Percentiles rank a stretch among this genome's conserved stretches.
Conservation (phyloP, 2,113 vertebrate species). For the Tringa solitaria region DNA sequence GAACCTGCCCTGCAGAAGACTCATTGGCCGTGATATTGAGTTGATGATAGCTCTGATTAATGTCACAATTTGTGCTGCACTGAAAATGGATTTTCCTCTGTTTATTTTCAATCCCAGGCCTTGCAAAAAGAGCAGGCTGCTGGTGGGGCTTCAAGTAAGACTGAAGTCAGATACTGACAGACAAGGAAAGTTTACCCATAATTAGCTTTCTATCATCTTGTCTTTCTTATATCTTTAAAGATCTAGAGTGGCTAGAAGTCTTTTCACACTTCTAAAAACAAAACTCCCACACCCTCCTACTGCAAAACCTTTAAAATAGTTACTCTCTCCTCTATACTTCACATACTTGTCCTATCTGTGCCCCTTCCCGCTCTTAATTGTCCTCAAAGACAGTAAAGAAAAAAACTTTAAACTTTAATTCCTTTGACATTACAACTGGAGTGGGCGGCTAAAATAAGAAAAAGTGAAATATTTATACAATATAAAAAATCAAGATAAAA, state of each 20-base stretch:
- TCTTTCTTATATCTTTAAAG: background rate
- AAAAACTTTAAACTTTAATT: background rate
- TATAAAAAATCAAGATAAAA: background rate
- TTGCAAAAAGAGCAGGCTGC: background rate
- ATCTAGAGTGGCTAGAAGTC: background rate
- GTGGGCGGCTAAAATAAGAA: background rate
- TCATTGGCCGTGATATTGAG: background rate
- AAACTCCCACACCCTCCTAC: background rate
- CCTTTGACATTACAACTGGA: background rate
- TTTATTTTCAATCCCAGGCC: background rate
- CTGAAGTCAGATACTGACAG: background rate
- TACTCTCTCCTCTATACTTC: background rate
- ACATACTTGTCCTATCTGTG: background rate
- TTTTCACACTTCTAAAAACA: conserved; percentile 3
- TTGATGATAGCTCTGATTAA: background rate
- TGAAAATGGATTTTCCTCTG: background rate
- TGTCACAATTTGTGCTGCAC: background rate
- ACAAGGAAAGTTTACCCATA: background rate
- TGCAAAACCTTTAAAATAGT: conserved; percentile 22
- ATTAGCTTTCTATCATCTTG: background rate
- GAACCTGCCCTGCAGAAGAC: background rate
- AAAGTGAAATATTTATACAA: background rate
- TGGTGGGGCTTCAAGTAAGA: background rate
- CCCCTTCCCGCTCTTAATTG: background rate
- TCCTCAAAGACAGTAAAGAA: background rate